Percentiles rank a stretch among this genome's conserved stretches.
Evolutionary conservation across 2,888 invertebrate species (phyloP).

Genomic region (Drosophila testacea): DNA sequence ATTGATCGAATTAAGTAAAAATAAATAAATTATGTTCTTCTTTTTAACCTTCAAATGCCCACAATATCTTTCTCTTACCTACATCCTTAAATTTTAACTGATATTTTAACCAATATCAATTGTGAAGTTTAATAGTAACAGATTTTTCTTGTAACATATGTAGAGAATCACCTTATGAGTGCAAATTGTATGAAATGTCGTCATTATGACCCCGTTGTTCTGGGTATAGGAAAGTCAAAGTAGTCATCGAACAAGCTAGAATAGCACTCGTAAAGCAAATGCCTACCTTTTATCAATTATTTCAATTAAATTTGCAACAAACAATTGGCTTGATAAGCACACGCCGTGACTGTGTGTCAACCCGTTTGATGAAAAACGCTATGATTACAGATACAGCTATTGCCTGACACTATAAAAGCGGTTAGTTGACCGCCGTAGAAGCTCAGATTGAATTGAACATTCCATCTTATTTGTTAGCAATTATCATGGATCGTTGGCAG

Average conservation of each 20-base stretch:
- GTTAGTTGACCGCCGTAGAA: neutral
- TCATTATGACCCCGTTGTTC: neutral
- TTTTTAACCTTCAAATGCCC: no score
- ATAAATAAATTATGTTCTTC: no score
- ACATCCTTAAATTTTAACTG: no score
- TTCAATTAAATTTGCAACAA: neutral
- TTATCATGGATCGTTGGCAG: slow-evolving; percentile 87
- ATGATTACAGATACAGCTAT: neutral
- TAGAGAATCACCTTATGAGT: neutral
- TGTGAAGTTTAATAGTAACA: no score
- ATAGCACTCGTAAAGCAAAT: neutral
- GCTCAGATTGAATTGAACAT: slow-evolving; percentile 4
- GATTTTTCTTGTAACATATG: no score
- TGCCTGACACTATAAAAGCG: slow-evolving; percentile 9
- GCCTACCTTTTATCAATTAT: neutral
- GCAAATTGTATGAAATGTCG: neutral
- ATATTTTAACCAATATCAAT: no score
- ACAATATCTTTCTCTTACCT: no score
- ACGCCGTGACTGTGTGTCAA: neutral
- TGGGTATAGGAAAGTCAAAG: neutral
- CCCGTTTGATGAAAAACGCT: neutral
- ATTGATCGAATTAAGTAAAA: no score
- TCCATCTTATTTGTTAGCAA: neutral
- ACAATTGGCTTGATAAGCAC: neutral
- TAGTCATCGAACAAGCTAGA: neutral